Percentiles rank a stretch among this genome's conserved stretches.
phyloP scores from a whole-genome alignment of 2,113 vertebrate genomes.

The Microcebus jonahi region DNA sequence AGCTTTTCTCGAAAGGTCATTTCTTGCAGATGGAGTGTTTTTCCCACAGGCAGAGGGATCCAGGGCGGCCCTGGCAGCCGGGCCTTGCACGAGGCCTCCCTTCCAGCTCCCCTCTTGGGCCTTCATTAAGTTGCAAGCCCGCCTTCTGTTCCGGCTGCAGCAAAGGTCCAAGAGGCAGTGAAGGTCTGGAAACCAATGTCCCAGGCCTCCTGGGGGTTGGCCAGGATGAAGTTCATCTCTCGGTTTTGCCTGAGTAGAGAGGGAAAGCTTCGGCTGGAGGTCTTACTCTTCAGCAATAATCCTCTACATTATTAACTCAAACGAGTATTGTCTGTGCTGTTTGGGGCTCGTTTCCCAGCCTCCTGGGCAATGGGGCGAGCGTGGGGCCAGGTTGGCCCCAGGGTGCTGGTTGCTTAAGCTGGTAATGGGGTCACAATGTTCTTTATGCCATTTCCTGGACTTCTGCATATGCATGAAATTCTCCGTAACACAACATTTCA shows the following conservation, averaged over 20 bases:
- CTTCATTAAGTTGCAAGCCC: background rate
- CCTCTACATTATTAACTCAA: background rate
- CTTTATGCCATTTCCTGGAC: background rate
- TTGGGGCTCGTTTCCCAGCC: background rate
- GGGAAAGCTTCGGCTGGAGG: background rate
- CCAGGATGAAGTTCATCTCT: background rate
- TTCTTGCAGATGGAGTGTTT: constrained; percentile 52
- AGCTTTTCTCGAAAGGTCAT: constrained; percentile 54
- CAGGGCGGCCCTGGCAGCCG: background rate
- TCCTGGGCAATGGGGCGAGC: background rate
- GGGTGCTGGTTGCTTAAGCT: background rate
- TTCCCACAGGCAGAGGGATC: background rate
- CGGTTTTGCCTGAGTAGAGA: background rate
- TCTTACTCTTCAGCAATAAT: background rate
- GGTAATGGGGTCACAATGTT: background rate
- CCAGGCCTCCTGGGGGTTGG: background rate
- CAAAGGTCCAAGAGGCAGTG: background rate
- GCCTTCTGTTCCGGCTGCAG: background rate
- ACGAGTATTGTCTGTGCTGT: background rate
- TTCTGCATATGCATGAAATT: background rate
- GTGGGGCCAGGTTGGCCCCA: too few species aligned
- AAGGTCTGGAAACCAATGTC: background rate
- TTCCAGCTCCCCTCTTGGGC: background rate
- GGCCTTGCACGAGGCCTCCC: background rate
- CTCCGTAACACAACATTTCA: background rate